Evolutionary conservation across 1,140 invertebrate species (phyloP).

Genomic region (Bombus superbus): DNA sequence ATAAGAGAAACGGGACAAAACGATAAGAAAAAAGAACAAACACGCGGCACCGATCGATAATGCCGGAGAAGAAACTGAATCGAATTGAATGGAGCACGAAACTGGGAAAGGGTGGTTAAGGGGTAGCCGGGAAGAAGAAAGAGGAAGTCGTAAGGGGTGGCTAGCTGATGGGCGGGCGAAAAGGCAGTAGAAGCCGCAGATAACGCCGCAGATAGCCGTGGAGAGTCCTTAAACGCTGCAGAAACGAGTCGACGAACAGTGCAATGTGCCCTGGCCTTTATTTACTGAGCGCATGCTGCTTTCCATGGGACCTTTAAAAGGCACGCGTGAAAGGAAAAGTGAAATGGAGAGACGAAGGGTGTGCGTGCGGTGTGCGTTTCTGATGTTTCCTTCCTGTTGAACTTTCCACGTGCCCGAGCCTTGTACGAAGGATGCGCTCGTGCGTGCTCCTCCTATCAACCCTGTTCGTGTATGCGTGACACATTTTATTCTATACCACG

Average conservation of each 20-base stretch:
- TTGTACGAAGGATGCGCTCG: neutral
- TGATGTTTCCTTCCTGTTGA: constrained; percentile 39
- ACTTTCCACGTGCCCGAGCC: constrained; percentile 45
- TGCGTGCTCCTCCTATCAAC: neutral
- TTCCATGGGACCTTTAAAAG: constrained; percentile 57
- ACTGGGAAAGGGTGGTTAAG: neutral
- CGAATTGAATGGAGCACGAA: constrained; percentile 26
- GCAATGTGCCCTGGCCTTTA: constrained; percentile 34
- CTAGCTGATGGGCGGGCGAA: neutral
- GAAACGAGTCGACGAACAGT: constrained; percentile 27
- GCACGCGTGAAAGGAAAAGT: constrained; percentile 31
- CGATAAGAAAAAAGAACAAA: constrained; percentile 36
- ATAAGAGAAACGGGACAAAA: constrained; percentile 22
- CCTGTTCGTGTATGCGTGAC: constrained; percentile 4
- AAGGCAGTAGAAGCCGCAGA: constrained; percentile 12
- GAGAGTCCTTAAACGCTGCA: constrained; percentile 32
- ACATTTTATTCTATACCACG: constrained; percentile 28
- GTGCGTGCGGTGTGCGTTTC: neutral
- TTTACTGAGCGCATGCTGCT: constrained; percentile 43
- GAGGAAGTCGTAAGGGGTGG: neutral
- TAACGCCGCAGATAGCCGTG: constrained; percentile 16
- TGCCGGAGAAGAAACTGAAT: constrained; percentile 9
- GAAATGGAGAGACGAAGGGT: neutral
- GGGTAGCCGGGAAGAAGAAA: neutral
- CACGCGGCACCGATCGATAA: neutral